Conservation (phyloP, 2,113 vertebrate genomes). For the Pyrgilauda ruficollis region DNA sequence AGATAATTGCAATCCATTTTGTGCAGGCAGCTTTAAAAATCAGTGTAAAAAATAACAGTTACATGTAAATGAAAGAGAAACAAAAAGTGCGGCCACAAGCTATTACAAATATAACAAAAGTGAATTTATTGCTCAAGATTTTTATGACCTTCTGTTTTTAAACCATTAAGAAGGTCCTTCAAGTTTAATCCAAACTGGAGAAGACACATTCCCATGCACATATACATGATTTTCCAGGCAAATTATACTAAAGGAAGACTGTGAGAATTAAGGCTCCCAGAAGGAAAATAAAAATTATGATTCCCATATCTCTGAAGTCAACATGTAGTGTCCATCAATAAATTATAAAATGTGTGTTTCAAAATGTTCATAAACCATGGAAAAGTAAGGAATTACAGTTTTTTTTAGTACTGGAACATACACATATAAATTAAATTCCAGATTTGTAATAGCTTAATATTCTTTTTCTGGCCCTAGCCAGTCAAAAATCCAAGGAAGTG, state of each 20-base stretch:
- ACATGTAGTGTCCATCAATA: not conserved
- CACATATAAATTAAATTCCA: not conserved
- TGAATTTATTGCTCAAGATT: conserved; percentile 64
- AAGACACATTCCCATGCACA: not conserved
- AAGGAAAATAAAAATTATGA: conserved; percentile 57
- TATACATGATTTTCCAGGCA: conserved; percentile 12
- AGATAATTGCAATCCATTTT: conserved; percentile 62
- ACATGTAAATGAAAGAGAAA: conserved; percentile 53
- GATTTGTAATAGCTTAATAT: not conserved
- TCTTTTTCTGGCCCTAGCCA: not conserved
- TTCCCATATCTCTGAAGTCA: not conserved
- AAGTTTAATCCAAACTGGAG: conserved; percentile 59
- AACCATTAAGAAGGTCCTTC: conserved; percentile 59
- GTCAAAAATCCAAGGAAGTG: not conserved
- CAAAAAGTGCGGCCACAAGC: conserved; percentile 53
- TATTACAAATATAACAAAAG: conserved; percentile 64
- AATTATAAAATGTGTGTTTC: not conserved
- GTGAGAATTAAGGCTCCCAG: conserved; percentile 45
- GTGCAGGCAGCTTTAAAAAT: conserved; percentile 68
- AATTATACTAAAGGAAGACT: conserved; percentile 9
- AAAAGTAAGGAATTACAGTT: not conserved
- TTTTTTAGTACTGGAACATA: not conserved
- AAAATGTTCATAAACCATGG: not conserved
- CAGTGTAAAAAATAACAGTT: conserved; percentile 60
- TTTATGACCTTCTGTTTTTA: conserved; percentile 64